A percentile compares a stretch with the other conserved stretches of the same genome.
Evolutionary conservation across 2,113 vertebrate species (phyloP).

Genomic region (Smithornis capensis): DNA sequence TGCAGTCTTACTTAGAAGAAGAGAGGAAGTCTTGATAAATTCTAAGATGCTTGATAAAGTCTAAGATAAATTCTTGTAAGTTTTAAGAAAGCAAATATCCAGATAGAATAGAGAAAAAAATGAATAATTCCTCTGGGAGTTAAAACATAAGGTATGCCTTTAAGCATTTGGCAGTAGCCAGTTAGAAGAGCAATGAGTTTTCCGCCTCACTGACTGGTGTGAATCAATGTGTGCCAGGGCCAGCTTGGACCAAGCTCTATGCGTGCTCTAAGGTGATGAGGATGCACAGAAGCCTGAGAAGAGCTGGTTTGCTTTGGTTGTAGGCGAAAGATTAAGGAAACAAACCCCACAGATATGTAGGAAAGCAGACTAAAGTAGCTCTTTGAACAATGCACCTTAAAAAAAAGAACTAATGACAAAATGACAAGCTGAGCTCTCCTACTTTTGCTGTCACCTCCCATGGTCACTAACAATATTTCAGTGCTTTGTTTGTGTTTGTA

Average conservation of each 20-base stretch:
- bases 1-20: neutral
- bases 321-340: neutral
- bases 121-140: neutral
- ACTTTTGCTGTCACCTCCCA: neutral
- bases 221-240: rapidly evolving
- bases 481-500: neutral
- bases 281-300: rapidly evolving
- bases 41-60: too few species aligned
- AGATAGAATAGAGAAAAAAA: neutral
- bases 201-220: rapidly evolving
- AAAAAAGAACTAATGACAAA: neutral
- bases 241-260: rapidly evolving
- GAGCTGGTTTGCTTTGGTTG: neutral
- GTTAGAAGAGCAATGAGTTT: neutral
- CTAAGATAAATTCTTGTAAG: neutral
- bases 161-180: neutral
- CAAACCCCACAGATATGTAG: neutral
- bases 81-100: neutral
- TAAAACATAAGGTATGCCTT: neutral
- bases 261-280: neutral
- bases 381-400: neutral
- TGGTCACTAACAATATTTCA: neutral
- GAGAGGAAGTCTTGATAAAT: neutral
- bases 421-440: neutral
- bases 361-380: neutral